These are phyloP conservation scores for Mustela erminea DNA, from an alignment of 2,797 vertebrate species.

Conservation along the genomic window DNA sequence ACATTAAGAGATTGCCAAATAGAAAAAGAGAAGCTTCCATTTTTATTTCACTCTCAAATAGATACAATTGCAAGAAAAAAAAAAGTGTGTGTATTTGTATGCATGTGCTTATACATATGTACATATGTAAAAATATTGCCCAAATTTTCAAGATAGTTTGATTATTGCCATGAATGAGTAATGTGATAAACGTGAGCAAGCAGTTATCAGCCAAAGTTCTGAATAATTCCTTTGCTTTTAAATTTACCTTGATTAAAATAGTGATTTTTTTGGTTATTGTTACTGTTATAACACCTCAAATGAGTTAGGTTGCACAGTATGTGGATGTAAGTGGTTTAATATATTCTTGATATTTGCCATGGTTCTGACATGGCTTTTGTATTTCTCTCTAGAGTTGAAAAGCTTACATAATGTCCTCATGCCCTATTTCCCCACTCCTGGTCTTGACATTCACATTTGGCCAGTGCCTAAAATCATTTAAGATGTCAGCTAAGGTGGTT, in stretches of 20 bases:
- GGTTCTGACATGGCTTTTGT: background rate
- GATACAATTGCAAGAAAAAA: background rate
- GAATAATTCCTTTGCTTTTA: background rate
- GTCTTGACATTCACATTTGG: background rate
- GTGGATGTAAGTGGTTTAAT: background rate
- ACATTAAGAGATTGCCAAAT: background rate
- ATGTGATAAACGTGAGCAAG: background rate
- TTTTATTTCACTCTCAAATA: slow-evolving; percentile 10
- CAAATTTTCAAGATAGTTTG: background rate
- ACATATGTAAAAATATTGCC: background rate
- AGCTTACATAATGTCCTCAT: background rate
- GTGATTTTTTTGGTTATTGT: background rate
- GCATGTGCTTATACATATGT: background rate
- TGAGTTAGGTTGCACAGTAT: background rate
- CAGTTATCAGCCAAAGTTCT: background rate
- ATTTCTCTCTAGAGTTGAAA: background rate
- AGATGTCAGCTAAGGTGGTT: background rate
- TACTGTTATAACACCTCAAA: background rate
- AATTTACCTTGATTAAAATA: background rate
- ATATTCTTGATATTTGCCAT: background rate
- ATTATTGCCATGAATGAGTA: background rate
- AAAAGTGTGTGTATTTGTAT: background rate
- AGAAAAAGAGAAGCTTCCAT: background rate
- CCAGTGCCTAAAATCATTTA: background rate
- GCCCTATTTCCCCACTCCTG: background rate